These are phyloP conservation scores for Hydrotaea cyrtoneurina DNA, from an alignment of 2,888 invertebrate genomes.

Conservation along the genomic window DNA sequence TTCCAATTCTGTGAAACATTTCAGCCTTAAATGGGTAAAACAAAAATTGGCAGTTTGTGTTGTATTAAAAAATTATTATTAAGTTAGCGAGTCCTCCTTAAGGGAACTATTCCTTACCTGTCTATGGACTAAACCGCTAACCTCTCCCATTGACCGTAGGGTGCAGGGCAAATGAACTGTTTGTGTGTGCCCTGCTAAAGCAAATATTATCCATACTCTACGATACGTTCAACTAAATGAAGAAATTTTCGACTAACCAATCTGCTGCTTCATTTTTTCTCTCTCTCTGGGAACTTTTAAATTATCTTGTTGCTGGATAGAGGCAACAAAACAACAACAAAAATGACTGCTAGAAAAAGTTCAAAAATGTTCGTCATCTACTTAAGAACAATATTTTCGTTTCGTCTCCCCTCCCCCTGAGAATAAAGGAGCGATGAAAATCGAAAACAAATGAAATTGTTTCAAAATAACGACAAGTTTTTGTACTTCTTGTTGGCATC, in stretches of 20 bases:
- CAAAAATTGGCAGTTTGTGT: too few species aligned
- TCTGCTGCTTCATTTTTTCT: neutral
- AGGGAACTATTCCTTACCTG: too few species aligned
- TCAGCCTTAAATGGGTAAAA: too few species aligned
- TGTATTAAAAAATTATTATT: too few species aligned
- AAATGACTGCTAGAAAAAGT: slow-evolving; percentile 37
- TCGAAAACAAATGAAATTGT: slow-evolving; percentile 49
- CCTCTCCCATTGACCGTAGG: neutral
- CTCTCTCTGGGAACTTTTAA: slow-evolving; percentile 21
- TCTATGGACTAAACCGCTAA: too few species aligned
- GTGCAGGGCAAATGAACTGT: neutral
- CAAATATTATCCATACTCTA: neutral
- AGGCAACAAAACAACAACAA: neutral
- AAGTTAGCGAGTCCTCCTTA: too few species aligned
- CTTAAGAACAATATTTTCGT: neutral
- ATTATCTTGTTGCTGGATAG: slow-evolving; percentile 32
- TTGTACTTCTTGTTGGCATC: neutral
- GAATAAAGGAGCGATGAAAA: neutral
- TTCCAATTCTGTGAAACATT: too few species aligned
- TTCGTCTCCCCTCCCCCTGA: too few species aligned
- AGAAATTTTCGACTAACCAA: slow-evolving; percentile 18
- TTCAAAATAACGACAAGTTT: slow-evolving; percentile 39
- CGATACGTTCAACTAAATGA: neutral
- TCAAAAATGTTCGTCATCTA: slow-evolving; percentile 31
- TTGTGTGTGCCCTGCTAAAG: neutral